These are phyloP conservation scores for Macrobrachium nipponense DNA, from an alignment of 1,140 invertebrate genomes.

Conservation along the genomic window DNA sequence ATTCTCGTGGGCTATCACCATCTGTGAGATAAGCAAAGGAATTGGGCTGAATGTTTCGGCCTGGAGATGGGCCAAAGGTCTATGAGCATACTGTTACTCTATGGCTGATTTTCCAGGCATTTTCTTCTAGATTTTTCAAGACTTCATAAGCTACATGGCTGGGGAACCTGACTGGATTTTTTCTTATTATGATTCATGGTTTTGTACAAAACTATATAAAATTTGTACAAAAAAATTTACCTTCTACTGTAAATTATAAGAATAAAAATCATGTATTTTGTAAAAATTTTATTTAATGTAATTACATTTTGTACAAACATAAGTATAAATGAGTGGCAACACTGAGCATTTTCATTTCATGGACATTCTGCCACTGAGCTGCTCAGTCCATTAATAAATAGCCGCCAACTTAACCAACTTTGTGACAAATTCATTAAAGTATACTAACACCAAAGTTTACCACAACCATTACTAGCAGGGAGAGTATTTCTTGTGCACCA, in stretches of 20 bases:
- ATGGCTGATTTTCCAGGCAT: no score
- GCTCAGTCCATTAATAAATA: slow-evolving; percentile 60
- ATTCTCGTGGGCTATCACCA: no score
- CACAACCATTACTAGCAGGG: slow-evolving; percentile 26
- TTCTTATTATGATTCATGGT: no score
- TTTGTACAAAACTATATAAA: no score
- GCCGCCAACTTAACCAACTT: slow-evolving; percentile 59
- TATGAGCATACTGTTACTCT: no score
- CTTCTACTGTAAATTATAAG: not conserved
- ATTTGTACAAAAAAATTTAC: no score
- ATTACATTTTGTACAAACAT: slow-evolving; percentile 62
- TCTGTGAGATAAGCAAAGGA: no score
- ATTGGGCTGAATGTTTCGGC: no score
- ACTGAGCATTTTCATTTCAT: slow-evolving; percentile 55
- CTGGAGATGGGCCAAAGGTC: no score
- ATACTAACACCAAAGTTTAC: slow-evolving; percentile 36
- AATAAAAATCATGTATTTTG: slow-evolving; percentile 26
- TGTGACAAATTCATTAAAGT: slow-evolving; percentile 30
- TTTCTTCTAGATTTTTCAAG: no score
- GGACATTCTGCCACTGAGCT: slow-evolving; percentile 38
- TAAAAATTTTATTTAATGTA: slow-evolving; percentile 61
- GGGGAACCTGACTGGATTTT: no score
- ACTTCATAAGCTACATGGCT: no score
- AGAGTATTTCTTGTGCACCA: slow-evolving; percentile 45
- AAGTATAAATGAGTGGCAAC: slow-evolving; percentile 61